Conservation (phyloP, 1,140 invertebrate species). For the Drosophila orosa region DNA sequence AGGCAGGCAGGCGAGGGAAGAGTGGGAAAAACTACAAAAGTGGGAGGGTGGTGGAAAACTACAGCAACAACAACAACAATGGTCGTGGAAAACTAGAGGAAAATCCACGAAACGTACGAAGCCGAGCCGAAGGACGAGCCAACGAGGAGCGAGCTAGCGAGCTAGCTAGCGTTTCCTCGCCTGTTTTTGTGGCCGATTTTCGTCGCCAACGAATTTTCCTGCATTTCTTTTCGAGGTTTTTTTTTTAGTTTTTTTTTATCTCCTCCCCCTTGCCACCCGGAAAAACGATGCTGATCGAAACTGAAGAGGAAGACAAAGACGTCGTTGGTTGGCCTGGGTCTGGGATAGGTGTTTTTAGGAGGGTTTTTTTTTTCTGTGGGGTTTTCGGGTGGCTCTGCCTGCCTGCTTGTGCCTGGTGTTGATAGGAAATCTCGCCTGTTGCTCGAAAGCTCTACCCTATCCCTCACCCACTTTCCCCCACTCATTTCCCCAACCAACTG, state of each 20-base stretch:
- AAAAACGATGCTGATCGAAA: slow-evolving; percentile 66
- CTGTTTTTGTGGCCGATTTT: slow-evolving; percentile 81
- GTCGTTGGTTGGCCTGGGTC: slow-evolving; percentile 22
- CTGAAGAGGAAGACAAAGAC: slow-evolving; percentile 50
- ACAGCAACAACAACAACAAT: slow-evolving; percentile 8
- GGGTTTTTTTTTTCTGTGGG: neutral
- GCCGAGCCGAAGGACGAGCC: slow-evolving; percentile 68
- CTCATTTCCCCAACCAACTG: slow-evolving; percentile 52
- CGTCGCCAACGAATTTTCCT: slow-evolving; percentile 70
- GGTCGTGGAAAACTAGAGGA: slow-evolving; percentile 14
- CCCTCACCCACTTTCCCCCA: slow-evolving; percentile 23
- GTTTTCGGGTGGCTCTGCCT: neutral
- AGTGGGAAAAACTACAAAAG: slow-evolving; percentile 9
- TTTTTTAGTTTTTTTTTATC: slow-evolving; percentile 21
- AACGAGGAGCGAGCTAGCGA: slow-evolving; percentile 62
- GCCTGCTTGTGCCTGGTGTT: slow-evolving; percentile 10
- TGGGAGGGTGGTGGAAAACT: neutral
- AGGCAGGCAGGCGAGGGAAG: slow-evolving; percentile 33
- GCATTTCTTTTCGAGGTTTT: slow-evolving; percentile 44
- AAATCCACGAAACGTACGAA: slow-evolving; percentile 31
- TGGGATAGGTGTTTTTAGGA: slow-evolving; percentile 3
- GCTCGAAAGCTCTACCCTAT: slow-evolving; percentile 2
- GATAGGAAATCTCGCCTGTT: slow-evolving; percentile 49
- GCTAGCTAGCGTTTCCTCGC: slow-evolving; percentile 42
- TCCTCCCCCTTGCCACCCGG: slow-evolving; percentile 2